Percentiles rank a stretch among this genome's conserved stretches.
Evolutionary conservation across 2,888 invertebrate genomes (phyloP).

Genomic region (Caenorhabditis imperialis): DNA sequence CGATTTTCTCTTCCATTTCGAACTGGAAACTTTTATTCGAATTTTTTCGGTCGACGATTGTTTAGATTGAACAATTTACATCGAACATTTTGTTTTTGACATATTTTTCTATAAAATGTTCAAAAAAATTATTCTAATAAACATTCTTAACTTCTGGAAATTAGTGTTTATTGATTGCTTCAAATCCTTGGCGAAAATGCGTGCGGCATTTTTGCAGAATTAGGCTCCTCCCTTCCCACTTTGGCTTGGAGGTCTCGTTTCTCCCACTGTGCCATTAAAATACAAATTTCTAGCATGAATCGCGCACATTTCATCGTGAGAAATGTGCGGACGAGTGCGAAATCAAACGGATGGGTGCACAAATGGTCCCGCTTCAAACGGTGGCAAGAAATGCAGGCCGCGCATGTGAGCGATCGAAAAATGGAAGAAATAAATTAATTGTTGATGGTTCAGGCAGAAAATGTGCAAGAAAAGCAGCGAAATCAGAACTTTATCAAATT

Average conservation of each 20-base stretch:
- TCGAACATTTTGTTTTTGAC: no score
- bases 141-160: no score
- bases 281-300: constrained; percentile 19
- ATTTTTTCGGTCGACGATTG: no score
- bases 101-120: constrained; percentile 7
- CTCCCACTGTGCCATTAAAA: not conserved
- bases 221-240: no score
- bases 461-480: constrained; percentile 62
- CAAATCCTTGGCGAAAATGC: no score
- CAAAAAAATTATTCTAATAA: no score
- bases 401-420: constrained; percentile 23
- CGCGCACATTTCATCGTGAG: constrained; percentile 13
- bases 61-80: no score
- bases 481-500: constrained; percentile 65
- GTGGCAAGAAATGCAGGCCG: constrained; percentile 66
- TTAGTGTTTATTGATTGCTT: no score
- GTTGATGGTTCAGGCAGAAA: constrained; percentile 44
- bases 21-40: no score
- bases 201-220: no score
- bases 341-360: constrained; percentile 47
- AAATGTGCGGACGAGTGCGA: constrained; percentile 20
- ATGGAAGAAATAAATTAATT: constrained; percentile 2
- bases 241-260: no score
- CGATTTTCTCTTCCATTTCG: no score
- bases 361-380: constrained; percentile 62